Evolutionary conservation across 2,888 invertebrate genomes (phyloP).

Genomic region (Lasiommata megera): DNA sequence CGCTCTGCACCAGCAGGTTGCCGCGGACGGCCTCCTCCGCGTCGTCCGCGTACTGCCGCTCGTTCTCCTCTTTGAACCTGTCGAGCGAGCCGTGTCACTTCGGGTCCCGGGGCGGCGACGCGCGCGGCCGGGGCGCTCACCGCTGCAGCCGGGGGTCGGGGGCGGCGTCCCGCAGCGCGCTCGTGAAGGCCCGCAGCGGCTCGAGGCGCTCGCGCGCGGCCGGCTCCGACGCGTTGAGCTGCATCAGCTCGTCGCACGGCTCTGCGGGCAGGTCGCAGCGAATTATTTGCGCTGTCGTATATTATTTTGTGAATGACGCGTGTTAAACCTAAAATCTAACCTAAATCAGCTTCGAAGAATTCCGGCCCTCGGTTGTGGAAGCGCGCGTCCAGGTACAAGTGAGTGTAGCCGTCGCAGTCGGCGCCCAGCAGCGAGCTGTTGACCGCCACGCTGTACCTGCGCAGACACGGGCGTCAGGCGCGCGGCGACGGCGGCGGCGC

Average conservation of each 20-base stretch:
- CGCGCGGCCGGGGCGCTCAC: constrained; percentile 8
- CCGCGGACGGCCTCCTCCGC: constrained; percentile 62
- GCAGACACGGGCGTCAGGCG: neutral
- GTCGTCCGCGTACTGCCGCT: constrained; percentile 51
- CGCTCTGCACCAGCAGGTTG: constrained; percentile 50
- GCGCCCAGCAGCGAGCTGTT: constrained; percentile 66
- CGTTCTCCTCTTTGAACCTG: constrained; percentile 50
- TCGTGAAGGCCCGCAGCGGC: constrained; percentile 62
- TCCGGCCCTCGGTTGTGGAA: constrained; percentile 26
- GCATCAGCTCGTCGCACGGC: constrained; percentile 45
- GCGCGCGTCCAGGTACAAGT: constrained; percentile 50
- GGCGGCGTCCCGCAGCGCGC: constrained; percentile 50
- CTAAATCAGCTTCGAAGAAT: neutral
- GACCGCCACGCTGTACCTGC: constrained; percentile 61
- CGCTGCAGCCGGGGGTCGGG: constrained; percentile 36
- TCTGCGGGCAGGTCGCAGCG: constrained; percentile 27
- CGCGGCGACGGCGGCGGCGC: neutral
- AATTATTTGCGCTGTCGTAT: no score
- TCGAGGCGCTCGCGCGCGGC: constrained; percentile 48
- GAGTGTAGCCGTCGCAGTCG: constrained; percentile 58
- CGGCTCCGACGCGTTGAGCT: constrained; percentile 36
- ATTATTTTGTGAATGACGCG: no score
- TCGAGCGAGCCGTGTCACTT: no score
- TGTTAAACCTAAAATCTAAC: no score
- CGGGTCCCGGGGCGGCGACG: neutral